Conservation (phyloP, 2,888 invertebrate species). For the Drosophila pseudotakahashii region DNA sequence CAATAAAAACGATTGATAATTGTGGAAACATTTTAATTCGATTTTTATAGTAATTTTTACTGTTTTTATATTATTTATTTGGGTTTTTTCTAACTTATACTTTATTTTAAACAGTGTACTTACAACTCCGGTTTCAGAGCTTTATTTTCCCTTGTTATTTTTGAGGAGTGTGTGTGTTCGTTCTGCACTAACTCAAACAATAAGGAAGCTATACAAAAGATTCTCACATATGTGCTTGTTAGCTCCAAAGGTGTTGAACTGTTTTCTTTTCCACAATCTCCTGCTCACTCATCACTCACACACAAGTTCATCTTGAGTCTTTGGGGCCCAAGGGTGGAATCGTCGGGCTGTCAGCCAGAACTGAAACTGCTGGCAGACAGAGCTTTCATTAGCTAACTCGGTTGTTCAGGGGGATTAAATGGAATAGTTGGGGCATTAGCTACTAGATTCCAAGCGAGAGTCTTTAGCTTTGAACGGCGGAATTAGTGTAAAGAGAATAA, state of each 20-base stretch:
- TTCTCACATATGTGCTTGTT: constrained; percentile 79
- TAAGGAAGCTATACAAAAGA: constrained; percentile 79
- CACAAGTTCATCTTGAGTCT: constrained; percentile 4
- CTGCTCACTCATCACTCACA: constrained; percentile 3
- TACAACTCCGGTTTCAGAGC: not conserved
- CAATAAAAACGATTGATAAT: too few relatives aligned
- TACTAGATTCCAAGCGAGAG: not conserved
- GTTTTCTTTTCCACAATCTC: constrained; percentile 22
- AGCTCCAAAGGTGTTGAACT: constrained; percentile 71
- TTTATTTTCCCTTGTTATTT: constrained; percentile 16
- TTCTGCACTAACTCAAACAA: constrained; percentile 57
- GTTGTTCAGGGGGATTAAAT: constrained; percentile 9
- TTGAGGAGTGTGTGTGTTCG: constrained; percentile 25
- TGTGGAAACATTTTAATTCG: not conserved
- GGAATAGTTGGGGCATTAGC: not conserved
- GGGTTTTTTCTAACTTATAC: not conserved
- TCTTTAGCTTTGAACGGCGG: not conserved
- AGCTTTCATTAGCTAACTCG: constrained; percentile 24
- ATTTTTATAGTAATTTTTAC: too few relatives aligned
- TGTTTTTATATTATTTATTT: not conserved
- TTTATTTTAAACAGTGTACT: constrained; percentile 3
- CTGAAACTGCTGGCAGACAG: not conserved
- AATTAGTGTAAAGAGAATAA: not conserved
- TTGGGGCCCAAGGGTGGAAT: constrained; percentile 4
- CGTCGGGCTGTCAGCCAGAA: constrained; percentile 3